Evolutionary conservation across 2,888 invertebrate genomes (phyloP), one percentile per base, ranked within the genome.

Genomic region (Habrosyne pyritoides): DNA sequence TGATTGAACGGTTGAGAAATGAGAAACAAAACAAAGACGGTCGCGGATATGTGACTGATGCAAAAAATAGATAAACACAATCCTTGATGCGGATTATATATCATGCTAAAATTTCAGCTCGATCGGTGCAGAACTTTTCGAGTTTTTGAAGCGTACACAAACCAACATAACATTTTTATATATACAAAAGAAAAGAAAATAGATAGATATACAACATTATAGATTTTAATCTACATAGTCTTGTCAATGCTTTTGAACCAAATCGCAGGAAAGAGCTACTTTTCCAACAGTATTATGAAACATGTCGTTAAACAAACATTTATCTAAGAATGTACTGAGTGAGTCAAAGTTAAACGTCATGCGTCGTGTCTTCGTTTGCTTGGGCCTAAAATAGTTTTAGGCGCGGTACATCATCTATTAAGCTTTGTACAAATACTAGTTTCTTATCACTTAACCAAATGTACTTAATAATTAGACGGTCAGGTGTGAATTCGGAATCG

Each of bases 391-490:
- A 53, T 54, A 57, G 60, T 62, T 67, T 61, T 69, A 66, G 73
- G 77, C 69, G 74, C 71, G 77, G 64, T 65, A 58, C 63, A 60
- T 28, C 54, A 68, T 55, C 67, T 73, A 72, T 76, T 76, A 75
- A 68, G 67, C 73, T 75, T 68, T 67, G 62, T 68, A 65, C 73
- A 78, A 74, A 63, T 58, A 57, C 55, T 66, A 61, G 64, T 42
- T 60, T 55, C 71, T 73, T 73, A 70, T 71, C 71, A 70, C 55
- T 54, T 58, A 59, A 53, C 53, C 30, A 50, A 30, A 50, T 55
- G 56, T 63, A 62, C 60, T 55, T 60, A 51, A 70, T 69, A 62
- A 49, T 64, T 10, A 28, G 57, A 55, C 48, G 21, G 64, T 53
- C 55, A 61, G 62, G 65, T 52, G 52, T 42, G 18, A 18, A 53